Evolutionary conservation across 2,113 vertebrate species (phyloP), one percentile per base, ranked within the genome.

Genomic region (Plecturocebus donacophilus): DNA sequence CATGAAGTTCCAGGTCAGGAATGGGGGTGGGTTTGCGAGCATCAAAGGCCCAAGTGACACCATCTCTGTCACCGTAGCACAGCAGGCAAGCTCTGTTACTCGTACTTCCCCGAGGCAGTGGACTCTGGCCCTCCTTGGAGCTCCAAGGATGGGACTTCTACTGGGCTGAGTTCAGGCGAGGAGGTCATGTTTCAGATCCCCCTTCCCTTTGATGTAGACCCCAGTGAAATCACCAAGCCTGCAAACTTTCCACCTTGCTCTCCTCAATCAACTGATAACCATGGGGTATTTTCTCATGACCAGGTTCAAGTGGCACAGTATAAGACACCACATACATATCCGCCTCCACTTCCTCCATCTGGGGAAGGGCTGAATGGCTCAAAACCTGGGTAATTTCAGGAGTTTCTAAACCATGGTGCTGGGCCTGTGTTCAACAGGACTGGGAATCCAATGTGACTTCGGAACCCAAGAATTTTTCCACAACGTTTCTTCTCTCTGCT

Each of bases 291-390:
- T 5, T 21, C 11, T 81, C 56, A 13, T 4, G 1, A 1, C 64
- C 71, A 58, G 68, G 42, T 8, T 8, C 52, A 3, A 20, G 23
- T 0, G 11, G 27, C 77, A 19, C 7, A 13, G 16, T 0, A 14
- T 30, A 19, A 1, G 2, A 6, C 19, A 4, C 70, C 54, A 73
- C 8, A 1, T 0, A 23, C 81, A 9, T 2, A 4, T 0, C 2
- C 0, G 11, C 9, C 54, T 17, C 5, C 0, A 8, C 27, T 17
- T 58, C 27, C n/a, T 32, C 64, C 0, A 0, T 8, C 13, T 61
- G 42, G 61, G 3, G 1, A 32, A 3, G 5, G 32, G 76, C 86
- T 45, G 0, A 2, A 14, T 45, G 0, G 38, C n/a, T 54, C 70
- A 30, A 27, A 80, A 38, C 0, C 9, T 10, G 3, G 0, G 4